These are phyloP conservation scores for Ondatra zibethicus DNA, from an alignment of 2,113 vertebrate species.

Conservation along the genomic window DNA sequence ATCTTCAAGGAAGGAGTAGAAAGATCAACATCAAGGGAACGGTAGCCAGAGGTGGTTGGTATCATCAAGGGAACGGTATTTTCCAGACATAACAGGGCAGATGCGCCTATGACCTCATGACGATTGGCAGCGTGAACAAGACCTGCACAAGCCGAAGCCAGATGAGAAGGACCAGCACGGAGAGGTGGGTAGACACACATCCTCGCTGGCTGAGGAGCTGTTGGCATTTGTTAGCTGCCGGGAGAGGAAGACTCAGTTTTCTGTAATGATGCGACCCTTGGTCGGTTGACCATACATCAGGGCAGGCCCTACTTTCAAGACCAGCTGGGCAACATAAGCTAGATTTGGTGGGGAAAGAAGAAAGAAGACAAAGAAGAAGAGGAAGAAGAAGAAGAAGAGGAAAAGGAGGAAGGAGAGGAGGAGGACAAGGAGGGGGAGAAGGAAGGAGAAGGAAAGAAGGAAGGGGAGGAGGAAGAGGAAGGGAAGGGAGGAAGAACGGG, in stretches of 20 bases:
- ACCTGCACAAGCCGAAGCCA: not conserved
- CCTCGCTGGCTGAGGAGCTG: not conserved
- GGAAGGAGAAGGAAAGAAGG: no score
- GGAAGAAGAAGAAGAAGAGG: no score
- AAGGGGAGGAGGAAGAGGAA: no score
- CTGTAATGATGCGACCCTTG: not conserved
- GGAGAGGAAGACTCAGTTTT: not conserved
- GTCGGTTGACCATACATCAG: not conserved
- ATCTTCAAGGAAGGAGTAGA: not conserved
- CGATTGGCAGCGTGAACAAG: no score
- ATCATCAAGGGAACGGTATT: not conserved
- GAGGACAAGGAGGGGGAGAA: rapidly evolving
- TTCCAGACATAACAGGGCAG: not conserved
- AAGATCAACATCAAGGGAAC: not conserved
- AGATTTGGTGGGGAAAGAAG: not conserved
- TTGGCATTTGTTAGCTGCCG: not conserved
- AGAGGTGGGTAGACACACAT: not conserved
- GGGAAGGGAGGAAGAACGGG: no score
- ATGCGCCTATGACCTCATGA: not conserved
- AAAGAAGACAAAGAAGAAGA: not conserved
- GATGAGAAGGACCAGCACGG: not conserved
- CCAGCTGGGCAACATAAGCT: not conserved
- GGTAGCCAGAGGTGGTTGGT: not conserved
- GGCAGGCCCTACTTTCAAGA: not conserved
- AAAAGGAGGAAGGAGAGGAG: not conserved